A percentile compares a stretch with the other conserved stretches of the same genome.
phyloP scores from a whole-genome alignment of 1,140 invertebrate genomes.

The Lasioglossum albipes region DNA sequence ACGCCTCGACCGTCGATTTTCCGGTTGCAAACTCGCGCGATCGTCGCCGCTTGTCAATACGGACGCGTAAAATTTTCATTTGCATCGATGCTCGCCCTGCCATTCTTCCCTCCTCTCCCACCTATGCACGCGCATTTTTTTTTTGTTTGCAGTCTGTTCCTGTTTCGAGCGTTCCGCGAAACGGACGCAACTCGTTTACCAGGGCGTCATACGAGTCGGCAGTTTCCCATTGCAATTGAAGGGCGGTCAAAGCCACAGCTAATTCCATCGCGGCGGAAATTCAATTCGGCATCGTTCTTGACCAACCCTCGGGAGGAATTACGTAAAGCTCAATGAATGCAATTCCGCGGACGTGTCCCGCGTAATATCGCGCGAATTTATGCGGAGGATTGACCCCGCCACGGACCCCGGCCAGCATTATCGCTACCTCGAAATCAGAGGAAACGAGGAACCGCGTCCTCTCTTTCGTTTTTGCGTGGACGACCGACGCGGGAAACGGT shows the following conservation, averaged over 20 bases:
- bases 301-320: constrained; percentile 50
- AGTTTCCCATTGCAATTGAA: constrained; percentile 74
- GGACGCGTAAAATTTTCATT: constrained; percentile 46
- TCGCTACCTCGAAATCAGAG: constrained; percentile 13
- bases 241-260: constrained; percentile 72
- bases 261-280: constrained; percentile 70
- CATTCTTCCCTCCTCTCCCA: not conserved
- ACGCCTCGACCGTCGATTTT: constrained; percentile 17
- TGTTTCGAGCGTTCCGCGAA: constrained; percentile 35
- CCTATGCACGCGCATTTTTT: not conserved
- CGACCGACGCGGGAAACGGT: not conserved
- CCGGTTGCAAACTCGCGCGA: not conserved
- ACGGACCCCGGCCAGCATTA: not conserved
- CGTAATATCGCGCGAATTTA: constrained; percentile 42
- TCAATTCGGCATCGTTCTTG: constrained; percentile 71
- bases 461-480: too few species aligned
- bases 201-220: constrained; percentile 57
- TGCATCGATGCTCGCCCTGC: constrained; percentile 9
- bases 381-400: constrained; percentile 1
- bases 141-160: not conserved
- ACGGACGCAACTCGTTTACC: constrained; percentile 69
- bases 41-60: constrained; percentile 6
- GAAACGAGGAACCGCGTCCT: not conserved
- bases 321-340: constrained; percentile 57
- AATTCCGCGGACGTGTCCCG: constrained; percentile 38